Evolutionary conservation across 2,888 invertebrate genomes (phyloP).

Genomic region (Drosophila planitibia): DNA sequence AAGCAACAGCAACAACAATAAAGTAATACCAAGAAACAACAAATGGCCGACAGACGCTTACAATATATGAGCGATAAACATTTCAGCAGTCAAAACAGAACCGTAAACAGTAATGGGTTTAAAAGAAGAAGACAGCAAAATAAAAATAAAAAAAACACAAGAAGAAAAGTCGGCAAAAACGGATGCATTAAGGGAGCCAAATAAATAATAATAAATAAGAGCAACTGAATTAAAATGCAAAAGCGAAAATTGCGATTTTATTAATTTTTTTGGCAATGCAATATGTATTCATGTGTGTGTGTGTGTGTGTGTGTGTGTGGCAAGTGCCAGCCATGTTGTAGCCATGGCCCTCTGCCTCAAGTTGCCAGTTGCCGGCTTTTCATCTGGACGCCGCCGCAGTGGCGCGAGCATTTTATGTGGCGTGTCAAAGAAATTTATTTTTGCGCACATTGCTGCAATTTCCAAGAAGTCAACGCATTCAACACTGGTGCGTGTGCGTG

Average conservation of each 20-base stretch:
- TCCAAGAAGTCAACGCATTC: conserved; percentile 59
- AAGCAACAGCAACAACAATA: conserved; percentile 12
- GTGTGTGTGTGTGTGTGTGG: conserved; percentile 13
- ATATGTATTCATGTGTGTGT: conserved; percentile 1
- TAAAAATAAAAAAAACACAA: neutral
- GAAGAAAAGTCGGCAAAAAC: conserved; percentile 17
- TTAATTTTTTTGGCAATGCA: conserved; percentile 43
- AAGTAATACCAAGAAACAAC: conserved; percentile 22
- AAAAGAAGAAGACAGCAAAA: conserved; percentile 9
- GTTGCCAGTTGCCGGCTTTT: conserved; percentile 38
- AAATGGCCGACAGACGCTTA: conserved; percentile 38
- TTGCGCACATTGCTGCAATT: conserved; percentile 61
- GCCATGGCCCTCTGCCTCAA: conserved; percentile 26
- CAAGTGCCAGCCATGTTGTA: conserved; percentile 34
- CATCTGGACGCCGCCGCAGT: conserved; percentile 24
- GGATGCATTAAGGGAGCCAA: conserved; percentile 57
- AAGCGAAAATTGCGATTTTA: conserved; percentile 26
- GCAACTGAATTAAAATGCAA: conserved; percentile 51
- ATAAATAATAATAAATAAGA: conserved; percentile 57
- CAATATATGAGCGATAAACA: conserved; percentile 55
- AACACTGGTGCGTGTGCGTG: neutral
- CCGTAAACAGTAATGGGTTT: conserved; percentile 43
- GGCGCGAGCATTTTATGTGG: conserved; percentile 57
- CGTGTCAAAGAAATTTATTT: conserved; percentile 69
- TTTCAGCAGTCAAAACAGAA: conserved; percentile 36